A percentile compares a stretch with the other conserved stretches of the same genome.
Conservation (phyloP, 2,797 vertebrate species). For the Lepus oiostolus region DNA sequence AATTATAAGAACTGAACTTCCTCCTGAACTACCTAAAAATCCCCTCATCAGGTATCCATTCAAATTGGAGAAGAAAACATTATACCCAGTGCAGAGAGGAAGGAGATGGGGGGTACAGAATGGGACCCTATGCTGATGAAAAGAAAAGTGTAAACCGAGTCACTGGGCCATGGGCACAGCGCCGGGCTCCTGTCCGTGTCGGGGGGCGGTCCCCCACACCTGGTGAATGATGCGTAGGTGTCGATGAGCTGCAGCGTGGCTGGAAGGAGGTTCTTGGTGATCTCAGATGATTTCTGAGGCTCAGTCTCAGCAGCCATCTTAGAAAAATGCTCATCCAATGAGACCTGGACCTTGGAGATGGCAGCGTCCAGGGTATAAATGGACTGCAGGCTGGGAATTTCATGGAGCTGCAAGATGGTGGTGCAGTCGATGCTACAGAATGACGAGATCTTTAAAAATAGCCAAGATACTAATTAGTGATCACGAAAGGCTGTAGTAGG, state of each 20-base stretch:
- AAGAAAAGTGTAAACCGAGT: background rate
- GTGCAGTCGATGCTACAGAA: slow-evolving; percentile 95
- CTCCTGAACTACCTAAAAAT: background rate
- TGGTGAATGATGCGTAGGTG: slow-evolving; percentile 95
- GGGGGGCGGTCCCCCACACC: slow-evolving; percentile 86
- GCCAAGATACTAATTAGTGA: slow-evolving; percentile 27
- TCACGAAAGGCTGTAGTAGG: background rate
- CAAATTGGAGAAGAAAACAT: background rate
- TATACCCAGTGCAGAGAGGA: background rate
- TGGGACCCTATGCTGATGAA: background rate
- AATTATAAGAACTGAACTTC: slow-evolving; percentile 39
- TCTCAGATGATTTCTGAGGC: slow-evolving; percentile 94
- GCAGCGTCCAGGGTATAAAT: slow-evolving; percentile 98
- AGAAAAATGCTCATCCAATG: slow-evolving; percentile 97
- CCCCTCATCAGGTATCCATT: background rate
- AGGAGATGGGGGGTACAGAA: too few relatives aligned
- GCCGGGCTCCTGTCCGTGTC: background rate
- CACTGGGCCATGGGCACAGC: background rate
- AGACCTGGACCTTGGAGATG: slow-evolving; percentile 99
- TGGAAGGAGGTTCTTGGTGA: slow-evolving; percentile 97
- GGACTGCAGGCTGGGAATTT: slow-evolving; percentile 96
- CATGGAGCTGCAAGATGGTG: slow-evolving; percentile 94
- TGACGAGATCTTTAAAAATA: slow-evolving; percentile 94
- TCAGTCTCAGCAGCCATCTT: slow-evolving; percentile 96
- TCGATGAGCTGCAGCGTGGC: slow-evolving; percentile 97